Evolutionary conservation across 2,888 invertebrate genomes (phyloP).

Genomic region (Hyppa rectilinea): DNA sequence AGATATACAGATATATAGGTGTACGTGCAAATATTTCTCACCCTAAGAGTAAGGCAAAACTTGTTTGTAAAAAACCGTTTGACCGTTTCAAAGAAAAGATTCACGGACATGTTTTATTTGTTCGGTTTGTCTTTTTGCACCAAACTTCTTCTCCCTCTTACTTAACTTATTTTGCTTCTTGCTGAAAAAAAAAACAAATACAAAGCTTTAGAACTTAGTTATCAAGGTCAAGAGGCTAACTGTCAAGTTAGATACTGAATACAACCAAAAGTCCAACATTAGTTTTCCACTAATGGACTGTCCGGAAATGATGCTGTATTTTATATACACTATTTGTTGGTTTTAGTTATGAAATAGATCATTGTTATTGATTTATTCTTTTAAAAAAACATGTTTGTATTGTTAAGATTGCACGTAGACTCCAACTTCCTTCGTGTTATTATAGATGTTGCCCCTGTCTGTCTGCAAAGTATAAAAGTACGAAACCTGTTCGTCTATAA

Average conservation of each 20-base stretch:
- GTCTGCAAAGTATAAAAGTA: conserved; percentile 27
- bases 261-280: too few species aligned
- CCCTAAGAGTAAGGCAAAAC: not conserved
- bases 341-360: not conserved
- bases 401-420: not conserved
- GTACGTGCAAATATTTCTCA: conserved; percentile 8
- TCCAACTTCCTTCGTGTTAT: conserved; percentile 10
- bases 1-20: too few species aligned
- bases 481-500: conserved; percentile 35
- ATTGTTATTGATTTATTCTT: too few species aligned
- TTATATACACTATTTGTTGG: not conserved
- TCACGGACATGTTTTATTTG: not conserved
- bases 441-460: conserved; percentile 9
- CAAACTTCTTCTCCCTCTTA: too few species aligned
- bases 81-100: not conserved
- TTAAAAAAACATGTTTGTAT: not conserved
- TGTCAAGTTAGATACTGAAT: too few species aligned
- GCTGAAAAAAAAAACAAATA: too few species aligned
- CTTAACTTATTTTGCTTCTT: too few species aligned
- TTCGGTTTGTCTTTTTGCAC: not conserved
- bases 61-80: not conserved
- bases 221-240: too few species aligned
- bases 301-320: not conserved
- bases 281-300: too few species aligned
- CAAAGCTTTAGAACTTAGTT: too few species aligned